These are phyloP conservation scores for Procavia capensis DNA, from an alignment of 2,113 vertebrate species.

Conservation along the genomic window DNA sequence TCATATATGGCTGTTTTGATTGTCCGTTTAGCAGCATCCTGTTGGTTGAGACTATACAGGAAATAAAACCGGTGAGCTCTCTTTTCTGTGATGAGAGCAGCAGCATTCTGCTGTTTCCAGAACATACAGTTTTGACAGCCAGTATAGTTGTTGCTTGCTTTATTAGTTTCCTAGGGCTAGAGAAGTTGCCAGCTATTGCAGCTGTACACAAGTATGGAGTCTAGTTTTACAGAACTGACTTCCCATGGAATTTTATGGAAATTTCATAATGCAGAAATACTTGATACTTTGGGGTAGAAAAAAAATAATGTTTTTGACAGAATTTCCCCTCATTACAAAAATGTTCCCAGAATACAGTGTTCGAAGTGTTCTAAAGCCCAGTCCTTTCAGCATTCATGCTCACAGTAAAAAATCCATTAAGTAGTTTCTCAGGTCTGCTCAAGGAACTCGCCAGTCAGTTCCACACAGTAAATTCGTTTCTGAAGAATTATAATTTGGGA, in stretches of 20 bases:
- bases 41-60: neutral
- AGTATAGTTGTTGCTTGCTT: neutral
- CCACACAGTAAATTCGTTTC: constrained; percentile 3
- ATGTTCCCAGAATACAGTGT: neutral
- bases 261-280: constrained; percentile 65
- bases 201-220: neutral
- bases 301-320: constrained; percentile 37
- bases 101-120: neutral
- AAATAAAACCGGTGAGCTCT: constrained; percentile 20
- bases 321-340: constrained; percentile 15
- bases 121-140: constrained; percentile 37
- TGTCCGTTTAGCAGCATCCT: neutral
- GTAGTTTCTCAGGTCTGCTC: neutral
- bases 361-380: neutral
- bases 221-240: constrained; percentile 63
- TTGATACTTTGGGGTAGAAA: constrained; percentile 44
- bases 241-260: constrained; percentile 45
- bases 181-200: constrained; percentile 40
- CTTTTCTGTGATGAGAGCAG: constrained; percentile 9
- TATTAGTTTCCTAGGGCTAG: constrained; percentile 30
- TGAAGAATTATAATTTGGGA: constrained; percentile 9
- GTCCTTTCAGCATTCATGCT: no score
- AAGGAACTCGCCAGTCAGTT: neutral
- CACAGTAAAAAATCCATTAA: neutral
- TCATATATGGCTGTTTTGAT: neutral